A percentile compares a stretch with the other conserved stretches of the same genome.
phyloP scores from a whole-genome alignment of 2,888 invertebrate species.

The Eurois occulta region DNA sequence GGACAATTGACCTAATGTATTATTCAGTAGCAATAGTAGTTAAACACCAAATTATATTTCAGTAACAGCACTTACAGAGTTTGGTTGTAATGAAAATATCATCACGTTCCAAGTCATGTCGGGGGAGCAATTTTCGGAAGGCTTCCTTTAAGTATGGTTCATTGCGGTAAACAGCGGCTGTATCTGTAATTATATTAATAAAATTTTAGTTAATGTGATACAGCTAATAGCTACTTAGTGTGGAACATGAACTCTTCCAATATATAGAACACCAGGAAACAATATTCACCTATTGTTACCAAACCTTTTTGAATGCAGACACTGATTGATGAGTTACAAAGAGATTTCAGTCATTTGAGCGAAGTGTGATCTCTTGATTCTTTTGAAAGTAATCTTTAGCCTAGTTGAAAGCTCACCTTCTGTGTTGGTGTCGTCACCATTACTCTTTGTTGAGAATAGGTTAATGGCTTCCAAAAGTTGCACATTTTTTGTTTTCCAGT shows the following conservation, averaged over 20 bases:
- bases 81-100: constrained; percentile 96
- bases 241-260: not conserved
- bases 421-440: not conserved
- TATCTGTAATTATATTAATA: constrained; percentile 89
- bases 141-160: constrained; percentile 93
- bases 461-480: not conserved
- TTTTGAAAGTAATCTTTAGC: not conserved
- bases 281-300: not conserved
- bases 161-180: constrained; percentile 94
- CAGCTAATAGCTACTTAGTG: too few relatives aligned
- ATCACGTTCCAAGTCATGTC: constrained; percentile 92
- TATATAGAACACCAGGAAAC: not conserved
- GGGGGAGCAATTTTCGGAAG: constrained; percentile 92
- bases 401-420: not conserved
- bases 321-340: not conserved
- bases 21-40: not conserved
- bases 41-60: not conserved
- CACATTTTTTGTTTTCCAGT: not conserved
- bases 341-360: not conserved
- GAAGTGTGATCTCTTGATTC: not conserved
- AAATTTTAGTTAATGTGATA: not conserved
- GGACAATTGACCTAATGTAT: too few relatives aligned
- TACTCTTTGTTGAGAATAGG: not conserved
- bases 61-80: constrained; percentile 90
- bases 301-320: not conserved